Percentiles rank a stretch among this genome's conserved stretches.
These are phyloP conservation scores for Oscarella lobularis DNA, from an alignment of 37 sponge, comb jelly and placozoan genomes.

Conservation along the genomic window DNA sequence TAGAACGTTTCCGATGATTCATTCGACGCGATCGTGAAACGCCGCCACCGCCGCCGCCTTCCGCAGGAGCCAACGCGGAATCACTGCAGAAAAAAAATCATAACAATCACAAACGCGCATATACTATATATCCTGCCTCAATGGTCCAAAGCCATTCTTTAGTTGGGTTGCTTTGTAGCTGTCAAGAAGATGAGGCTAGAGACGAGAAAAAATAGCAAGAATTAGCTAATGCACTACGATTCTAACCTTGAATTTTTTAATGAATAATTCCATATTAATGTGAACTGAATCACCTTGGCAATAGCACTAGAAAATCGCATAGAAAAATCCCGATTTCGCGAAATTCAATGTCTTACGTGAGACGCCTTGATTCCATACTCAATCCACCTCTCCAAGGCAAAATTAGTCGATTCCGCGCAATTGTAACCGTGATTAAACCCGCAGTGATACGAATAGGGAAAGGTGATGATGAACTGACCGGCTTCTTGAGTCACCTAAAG, in stretches of 20 bases:
- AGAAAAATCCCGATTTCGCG: neutral
- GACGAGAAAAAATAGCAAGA: neutral
- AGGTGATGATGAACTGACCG: constrained; percentile 89
- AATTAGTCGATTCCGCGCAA: constrained; percentile 96
- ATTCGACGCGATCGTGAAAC: too few species aligned
- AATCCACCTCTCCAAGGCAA: constrained; percentile 81
- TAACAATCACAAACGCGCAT: too few species aligned
- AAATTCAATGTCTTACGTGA: neutral
- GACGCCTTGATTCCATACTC: constrained; percentile 76
- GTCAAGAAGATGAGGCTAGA: neutral
- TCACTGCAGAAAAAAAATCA: too few species aligned
- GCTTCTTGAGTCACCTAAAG: constrained; percentile 66
- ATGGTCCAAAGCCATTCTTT: neutral
- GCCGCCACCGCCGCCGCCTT: too few species aligned
- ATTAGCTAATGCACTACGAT: neutral
- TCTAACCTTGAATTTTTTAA: constrained; percentile 44
- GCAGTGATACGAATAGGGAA: constrained; percentile 88
- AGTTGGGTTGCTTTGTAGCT: neutral
- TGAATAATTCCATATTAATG: constrained; percentile 92
- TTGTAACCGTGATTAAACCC: constrained; percentile 95
- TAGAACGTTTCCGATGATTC: too few species aligned
- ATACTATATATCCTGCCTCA: too few species aligned
- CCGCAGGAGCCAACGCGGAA: too few species aligned
- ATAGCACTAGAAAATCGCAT: constrained; percentile 53
- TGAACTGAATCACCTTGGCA: constrained; percentile 68